Conservation (phyloP, 92 coral and sea anemone genomes). For the Porites cylindrica region DNA sequence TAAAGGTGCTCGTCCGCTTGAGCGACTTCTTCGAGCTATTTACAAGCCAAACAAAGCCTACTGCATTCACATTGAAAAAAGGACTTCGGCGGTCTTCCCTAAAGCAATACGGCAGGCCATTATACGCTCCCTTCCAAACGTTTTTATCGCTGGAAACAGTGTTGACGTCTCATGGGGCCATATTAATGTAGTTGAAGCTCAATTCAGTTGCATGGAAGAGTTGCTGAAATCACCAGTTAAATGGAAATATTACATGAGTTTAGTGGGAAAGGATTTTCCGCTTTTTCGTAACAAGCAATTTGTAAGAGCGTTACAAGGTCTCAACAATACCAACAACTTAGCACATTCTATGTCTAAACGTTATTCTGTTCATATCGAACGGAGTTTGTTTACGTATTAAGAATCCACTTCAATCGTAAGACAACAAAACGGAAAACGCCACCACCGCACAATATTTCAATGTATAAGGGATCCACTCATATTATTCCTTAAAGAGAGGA, state of each 20-base stretch:
- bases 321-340: background rate
- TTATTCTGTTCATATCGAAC: background rate
- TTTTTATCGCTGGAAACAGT: slow-evolving; percentile 36
- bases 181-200: slow-evolving; percentile 41
- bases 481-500: background rate
- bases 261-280: slow-evolving; percentile 57
- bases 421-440: background rate
- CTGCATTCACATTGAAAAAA: slow-evolving; percentile 75
- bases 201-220: too few species aligned
- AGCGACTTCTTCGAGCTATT: too few species aligned
- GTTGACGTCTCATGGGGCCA: too few species aligned
- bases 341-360: background rate
- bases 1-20: too few species aligned
- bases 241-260: slow-evolving; percentile 35
- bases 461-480: too few species aligned
- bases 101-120: slow-evolving; percentile 40
- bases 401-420: background rate
- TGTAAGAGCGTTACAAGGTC: too few species aligned
- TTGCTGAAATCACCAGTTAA: too few species aligned
- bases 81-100: slow-evolving; percentile 42
- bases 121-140: slow-evolving; percentile 1
- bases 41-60: background rate
- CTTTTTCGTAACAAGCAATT: background rate
- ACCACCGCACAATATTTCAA: too few species aligned
- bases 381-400: background rate